Evolutionary conservation across 2,113 vertebrate genomes (phyloP).

Genomic region (Semnornis frantzii): DNA sequence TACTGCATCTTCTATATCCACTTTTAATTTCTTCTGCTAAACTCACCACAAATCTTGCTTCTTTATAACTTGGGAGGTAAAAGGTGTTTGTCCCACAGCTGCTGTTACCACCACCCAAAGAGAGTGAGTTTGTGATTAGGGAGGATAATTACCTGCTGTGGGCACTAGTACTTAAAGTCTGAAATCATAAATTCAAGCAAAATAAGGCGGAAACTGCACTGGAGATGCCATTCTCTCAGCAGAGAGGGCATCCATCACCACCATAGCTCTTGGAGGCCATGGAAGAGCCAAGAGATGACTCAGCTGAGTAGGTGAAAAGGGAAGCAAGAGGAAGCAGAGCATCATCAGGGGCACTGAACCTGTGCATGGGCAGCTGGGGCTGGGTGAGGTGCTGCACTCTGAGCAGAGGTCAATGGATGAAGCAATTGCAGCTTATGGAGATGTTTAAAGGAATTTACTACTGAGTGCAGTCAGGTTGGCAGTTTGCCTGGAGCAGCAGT

Average conservation of each 20-base stretch:
- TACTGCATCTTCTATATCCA: neutral
- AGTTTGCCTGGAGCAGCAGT: constrained; percentile 2
- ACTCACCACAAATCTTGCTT: neutral
- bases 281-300: neutral
- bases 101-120: fast-evolving
- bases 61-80: neutral
- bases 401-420: neutral
- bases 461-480: neutral
- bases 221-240: neutral
- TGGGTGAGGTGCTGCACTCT: neutral
- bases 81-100: neutral
- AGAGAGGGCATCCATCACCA: fast-evolving
- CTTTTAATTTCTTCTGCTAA: neutral
- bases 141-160: neutral
- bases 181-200: neutral
- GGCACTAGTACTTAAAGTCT: neutral
- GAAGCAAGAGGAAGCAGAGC: neutral
- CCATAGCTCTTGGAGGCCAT: neutral
- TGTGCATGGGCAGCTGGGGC: neutral
- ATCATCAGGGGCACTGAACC: neutral
- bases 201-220: neutral
- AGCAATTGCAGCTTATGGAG: neutral
- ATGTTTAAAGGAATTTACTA: constrained; percentile 48
- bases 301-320: neutral
- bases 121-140: neutral